Evolutionary conservation across 2,113 vertebrate species (phyloP).

Genomic region (Onychostoma macrolepis): DNA sequence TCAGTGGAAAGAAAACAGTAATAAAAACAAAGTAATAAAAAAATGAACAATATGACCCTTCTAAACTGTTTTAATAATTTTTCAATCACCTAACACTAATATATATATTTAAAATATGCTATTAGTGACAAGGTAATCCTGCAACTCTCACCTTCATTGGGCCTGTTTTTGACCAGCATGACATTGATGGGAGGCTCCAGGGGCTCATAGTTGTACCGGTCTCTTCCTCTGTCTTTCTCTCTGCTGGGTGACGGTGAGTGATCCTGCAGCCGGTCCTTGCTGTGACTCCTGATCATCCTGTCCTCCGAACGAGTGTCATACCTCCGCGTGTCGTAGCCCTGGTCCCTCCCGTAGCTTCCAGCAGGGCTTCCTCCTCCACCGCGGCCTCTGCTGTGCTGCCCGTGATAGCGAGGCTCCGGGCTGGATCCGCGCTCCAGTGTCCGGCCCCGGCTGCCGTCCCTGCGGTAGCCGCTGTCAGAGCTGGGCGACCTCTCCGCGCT

Average conservation of each 20-base stretch:
- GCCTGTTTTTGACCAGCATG: constrained; percentile 85
- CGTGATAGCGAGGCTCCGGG: constrained; percentile 73
- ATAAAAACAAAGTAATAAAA: neutral
- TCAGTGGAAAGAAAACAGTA: neutral
- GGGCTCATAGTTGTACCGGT: constrained; percentile 68
- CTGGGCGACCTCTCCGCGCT: constrained; percentile 75
- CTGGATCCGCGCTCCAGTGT: constrained; percentile 74
- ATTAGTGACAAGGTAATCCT: neutral
- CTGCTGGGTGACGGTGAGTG: constrained; percentile 60
- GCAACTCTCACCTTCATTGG: constrained; percentile 81
- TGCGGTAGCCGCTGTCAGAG: constrained; percentile 73
- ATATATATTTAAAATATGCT: no score
- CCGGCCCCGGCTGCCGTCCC: constrained; percentile 75
- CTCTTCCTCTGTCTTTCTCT: constrained; percentile 58
- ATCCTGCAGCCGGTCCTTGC: constrained; percentile 75
- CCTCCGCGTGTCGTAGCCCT: constrained; percentile 50
- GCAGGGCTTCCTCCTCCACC: constrained; percentile 66
- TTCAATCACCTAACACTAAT: neutral
- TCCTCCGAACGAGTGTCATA: constrained; percentile 57
- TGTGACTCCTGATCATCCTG: constrained; percentile 68
- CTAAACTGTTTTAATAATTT: neutral
- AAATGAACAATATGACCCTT: neutral
- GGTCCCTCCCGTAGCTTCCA: constrained; percentile 49
- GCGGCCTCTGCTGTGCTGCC: constrained; percentile 69
- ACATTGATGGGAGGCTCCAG: constrained; percentile 82